Conservation (phyloP, 2,888 invertebrate genomes). For the Serripes groenlandicus region DNA sequence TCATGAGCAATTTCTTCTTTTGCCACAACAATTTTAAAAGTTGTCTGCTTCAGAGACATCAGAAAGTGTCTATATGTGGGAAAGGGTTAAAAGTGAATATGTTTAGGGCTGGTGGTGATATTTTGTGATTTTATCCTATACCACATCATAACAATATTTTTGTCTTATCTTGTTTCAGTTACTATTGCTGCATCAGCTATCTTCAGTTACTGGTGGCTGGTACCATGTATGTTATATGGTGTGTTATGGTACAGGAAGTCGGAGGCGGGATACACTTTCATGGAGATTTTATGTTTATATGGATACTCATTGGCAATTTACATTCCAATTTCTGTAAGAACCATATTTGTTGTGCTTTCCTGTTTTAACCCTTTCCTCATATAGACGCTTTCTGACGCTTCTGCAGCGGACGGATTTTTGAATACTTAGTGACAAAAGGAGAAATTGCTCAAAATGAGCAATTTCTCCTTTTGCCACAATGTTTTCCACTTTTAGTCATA, state of each 20-base stretch:
- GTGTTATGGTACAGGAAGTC: conserved; percentile 93
- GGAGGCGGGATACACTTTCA: conserved; percentile 88
- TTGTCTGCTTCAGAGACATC: too few relatives aligned
- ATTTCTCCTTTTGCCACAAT: background rate
- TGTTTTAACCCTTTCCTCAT: too few relatives aligned
- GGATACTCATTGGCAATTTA: conserved; percentile 98
- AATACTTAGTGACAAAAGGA: background rate
- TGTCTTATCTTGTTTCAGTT: conserved; percentile 87
- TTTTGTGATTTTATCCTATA: too few relatives aligned
- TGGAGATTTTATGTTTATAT: conserved; percentile 97
- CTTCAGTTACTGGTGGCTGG: conserved; percentile 94
- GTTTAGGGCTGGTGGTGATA: too few relatives aligned
- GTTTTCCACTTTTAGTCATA: too few relatives aligned
- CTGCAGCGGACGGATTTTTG: too few relatives aligned
- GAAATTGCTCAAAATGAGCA: background rate
- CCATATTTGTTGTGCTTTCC: background rate
- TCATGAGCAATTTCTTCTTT: too few relatives aligned
- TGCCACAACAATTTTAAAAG: too few relatives aligned
- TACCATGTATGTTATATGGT: conserved; percentile 94
- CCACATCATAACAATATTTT: too few relatives aligned
- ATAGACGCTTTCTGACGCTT: too few relatives aligned
- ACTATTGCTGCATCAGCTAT: conserved; percentile 97
- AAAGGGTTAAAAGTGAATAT: too few relatives aligned
- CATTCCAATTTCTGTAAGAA: conserved; percentile 93
- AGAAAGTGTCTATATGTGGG: too few relatives aligned